Conservation (phyloP, 2,888 invertebrate genomes). For the Athripsodes cinereus region DNA sequence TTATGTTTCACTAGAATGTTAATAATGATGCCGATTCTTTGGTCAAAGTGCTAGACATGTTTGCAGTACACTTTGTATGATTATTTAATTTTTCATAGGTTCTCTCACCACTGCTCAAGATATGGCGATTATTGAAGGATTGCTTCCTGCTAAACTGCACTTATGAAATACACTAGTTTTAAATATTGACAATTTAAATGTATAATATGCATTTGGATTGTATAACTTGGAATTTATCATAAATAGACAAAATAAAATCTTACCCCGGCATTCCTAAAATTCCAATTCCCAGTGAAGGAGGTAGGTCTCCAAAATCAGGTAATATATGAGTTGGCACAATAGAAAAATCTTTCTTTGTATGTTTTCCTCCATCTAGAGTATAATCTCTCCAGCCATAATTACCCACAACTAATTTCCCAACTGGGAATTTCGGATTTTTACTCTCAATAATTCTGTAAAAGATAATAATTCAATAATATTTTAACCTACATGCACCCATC, state of each 20-base stretch:
- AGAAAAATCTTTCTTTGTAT: constrained; percentile 1
- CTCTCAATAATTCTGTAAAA: constrained; percentile 62
- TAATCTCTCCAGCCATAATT: constrained; percentile 62
- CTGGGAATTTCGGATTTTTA: constrained; percentile 57
- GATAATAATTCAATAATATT: too few relatives aligned
- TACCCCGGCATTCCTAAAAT: constrained; percentile 68
- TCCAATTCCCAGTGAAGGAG: constrained; percentile 60
- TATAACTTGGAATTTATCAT: background rate
- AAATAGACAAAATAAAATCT: background rate
- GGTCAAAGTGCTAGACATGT: too few relatives aligned
- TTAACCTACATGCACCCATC: too few relatives aligned
- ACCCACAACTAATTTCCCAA: constrained; percentile 57
- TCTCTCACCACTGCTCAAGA: too few relatives aligned
- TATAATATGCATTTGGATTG: background rate
- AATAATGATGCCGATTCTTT: too few relatives aligned
- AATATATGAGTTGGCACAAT: constrained; percentile 37
- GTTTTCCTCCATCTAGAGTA: constrained; percentile 37
- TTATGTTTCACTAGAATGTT: too few relatives aligned
- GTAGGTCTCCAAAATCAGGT: constrained; percentile 53
- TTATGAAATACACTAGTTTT: too few relatives aligned
- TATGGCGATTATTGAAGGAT: too few relatives aligned
- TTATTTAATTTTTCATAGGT: too few relatives aligned
- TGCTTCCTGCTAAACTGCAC: too few relatives aligned
- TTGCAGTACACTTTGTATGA: too few relatives aligned
- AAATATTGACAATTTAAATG: background rate